Base-by-base conservation (phyloP, 2,113 vertebrate species). In the Pheucticus melanocephalus region DNA sequence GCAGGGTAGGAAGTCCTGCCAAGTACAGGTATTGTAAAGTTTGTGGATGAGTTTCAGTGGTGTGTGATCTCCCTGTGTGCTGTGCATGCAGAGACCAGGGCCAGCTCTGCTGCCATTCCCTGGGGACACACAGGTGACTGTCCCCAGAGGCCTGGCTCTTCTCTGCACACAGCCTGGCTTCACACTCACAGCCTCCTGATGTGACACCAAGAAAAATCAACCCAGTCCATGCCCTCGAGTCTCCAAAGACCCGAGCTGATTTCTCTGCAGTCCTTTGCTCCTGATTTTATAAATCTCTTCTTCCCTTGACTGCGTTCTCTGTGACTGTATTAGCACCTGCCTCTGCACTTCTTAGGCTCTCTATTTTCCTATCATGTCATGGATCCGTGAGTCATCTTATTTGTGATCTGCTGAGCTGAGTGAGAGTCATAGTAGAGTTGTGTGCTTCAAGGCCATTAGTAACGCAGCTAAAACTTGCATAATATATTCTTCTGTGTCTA, bases 301-400 rank as follows among this genome's bases (percentile, higher is more conserved):
- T 88, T 75, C 37, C 42, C 80, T 17, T 88, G 56, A 14, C 82
- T 91, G 71, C 2, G 2, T 85, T 70, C 82, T 65, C 68, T 86
- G 86, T 87, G 89, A 70, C 93, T 96, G 90, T 86, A 56, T 93
- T 94, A 94, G 60, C 95, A 97, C 94, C 94, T 96, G 95, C 95
- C 96, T 94, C 96, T 96, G 93, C 92, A 64, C 90, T 93, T 44
- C 93, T 96, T 44, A 68, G 79, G 19, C 79, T 95, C 76, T 71
- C 79, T 79, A 17, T 79, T 93, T 90, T 91, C 90, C 93, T 88
- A 65, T 56, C 92, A 35, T 97, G 90, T 93, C 95, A 90, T 95
- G 88, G 86, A 90, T 83, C 88, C 2, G 9, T 96, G 95, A 97
- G 71, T 97, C 96, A 97, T 95, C 92, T 83, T 95, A 95, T 96